Evolutionary conservation across 2,113 vertebrate genomes (phyloP).

Genomic region (Rissa tridactyla): DNA sequence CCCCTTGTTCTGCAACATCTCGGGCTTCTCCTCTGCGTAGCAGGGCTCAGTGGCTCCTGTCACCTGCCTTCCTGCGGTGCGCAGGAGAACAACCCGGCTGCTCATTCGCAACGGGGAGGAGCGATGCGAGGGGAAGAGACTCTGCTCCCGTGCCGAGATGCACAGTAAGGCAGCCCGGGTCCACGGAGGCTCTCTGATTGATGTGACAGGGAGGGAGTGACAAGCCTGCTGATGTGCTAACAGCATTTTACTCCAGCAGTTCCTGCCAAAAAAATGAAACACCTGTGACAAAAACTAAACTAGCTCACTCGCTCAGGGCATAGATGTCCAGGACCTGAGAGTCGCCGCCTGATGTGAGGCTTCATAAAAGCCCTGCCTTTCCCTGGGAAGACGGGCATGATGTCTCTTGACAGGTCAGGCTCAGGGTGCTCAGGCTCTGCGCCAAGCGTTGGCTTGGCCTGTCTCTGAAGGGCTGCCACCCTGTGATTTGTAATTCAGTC

Average conservation of each 20-base stretch:
- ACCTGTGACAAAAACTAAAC: slow-evolving; percentile 12
- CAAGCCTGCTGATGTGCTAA: slow-evolving; percentile 50
- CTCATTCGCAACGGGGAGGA: background rate
- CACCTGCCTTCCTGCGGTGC: background rate
- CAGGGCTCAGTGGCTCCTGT: background rate
- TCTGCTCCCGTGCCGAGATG: background rate
- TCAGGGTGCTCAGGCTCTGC: slow-evolving; percentile 13
- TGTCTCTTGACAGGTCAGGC: background rate
- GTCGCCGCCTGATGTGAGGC: background rate
- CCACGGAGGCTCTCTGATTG: slow-evolving; percentile 6
- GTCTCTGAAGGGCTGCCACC: slow-evolving; percentile 39
- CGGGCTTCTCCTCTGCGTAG: rapidly evolving
- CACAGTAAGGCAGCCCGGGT: background rate
- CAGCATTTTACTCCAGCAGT: slow-evolving; percentile 2
- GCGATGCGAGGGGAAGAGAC: background rate
- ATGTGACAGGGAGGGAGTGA: slow-evolving; percentile 48
- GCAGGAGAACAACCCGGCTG: background rate
- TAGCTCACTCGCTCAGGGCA: background rate
- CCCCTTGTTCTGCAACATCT: background rate
- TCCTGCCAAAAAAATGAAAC: slow-evolving; percentile 42
- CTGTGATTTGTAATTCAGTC: slow-evolving; percentile 49
- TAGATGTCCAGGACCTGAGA: background rate
- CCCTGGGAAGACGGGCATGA: background rate
- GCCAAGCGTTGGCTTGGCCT: background rate
- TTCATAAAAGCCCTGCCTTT: background rate